Percentiles rank a stretch among this genome's conserved stretches.
Evolutionary conservation across 2,888 invertebrate species (phyloP).

Genomic region (Apomyelois bistriatella): DNA sequence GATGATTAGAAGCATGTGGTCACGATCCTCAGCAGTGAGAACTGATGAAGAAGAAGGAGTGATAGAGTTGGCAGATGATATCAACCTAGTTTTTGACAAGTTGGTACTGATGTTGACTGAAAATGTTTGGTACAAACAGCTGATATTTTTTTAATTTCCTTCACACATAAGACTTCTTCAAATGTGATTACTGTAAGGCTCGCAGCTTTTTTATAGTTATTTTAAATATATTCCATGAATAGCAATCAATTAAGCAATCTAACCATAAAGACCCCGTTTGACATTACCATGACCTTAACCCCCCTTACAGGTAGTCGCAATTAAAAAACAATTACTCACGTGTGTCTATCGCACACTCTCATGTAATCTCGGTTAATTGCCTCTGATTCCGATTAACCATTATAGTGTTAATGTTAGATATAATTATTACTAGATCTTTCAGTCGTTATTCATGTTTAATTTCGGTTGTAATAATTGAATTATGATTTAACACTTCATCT

Average conservation of each 20-base stretch:
- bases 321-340: conserved; percentile 4
- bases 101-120: no score
- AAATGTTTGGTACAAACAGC: no score
- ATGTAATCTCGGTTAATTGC: conserved; percentile 1
- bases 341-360: background rate
- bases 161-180: no score
- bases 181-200: no score
- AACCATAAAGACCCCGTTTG: background rate
- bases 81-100: no score
- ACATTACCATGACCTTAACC: conserved; percentile 1
- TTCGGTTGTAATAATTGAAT: background rate
- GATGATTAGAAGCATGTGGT: no score
- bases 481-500: background rate
- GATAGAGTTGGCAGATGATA: no score
- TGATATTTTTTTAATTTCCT: no score
- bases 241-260: background rate
- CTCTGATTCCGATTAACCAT: background rate
- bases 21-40: no score
- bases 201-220: no score
- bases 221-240: background rate
- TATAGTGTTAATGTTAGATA: background rate
- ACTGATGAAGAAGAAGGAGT: no score
- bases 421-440: conserved; percentile 1
- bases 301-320: background rate
- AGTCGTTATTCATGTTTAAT: background rate